These are phyloP conservation scores for Nestor notabilis DNA, from an alignment of 2,113 vertebrate genomes.

Conservation along the genomic window DNA sequence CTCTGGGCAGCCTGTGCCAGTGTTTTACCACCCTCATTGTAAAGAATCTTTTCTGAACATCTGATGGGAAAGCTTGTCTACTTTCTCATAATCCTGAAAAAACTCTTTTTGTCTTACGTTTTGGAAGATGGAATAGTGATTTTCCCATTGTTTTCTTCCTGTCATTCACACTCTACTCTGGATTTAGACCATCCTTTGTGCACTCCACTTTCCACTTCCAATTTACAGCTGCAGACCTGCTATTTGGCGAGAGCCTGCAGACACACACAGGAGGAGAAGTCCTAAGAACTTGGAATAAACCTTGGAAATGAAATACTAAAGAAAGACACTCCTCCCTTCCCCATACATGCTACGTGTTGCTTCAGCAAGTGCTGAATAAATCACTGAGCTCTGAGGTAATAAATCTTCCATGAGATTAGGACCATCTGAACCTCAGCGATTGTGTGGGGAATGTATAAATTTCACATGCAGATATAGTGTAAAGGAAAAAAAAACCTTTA, in stretches of 20 bases:
- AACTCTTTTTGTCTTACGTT: background rate
- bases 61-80: background rate
- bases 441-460: slow-evolving; percentile 59
- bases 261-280: background rate
- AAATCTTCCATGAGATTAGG: slow-evolving; percentile 58
- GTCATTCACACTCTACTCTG: background rate
- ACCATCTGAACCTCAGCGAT: slow-evolving; percentile 34
- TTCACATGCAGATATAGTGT: slow-evolving; percentile 37
- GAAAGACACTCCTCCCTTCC: background rate
- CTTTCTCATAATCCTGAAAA: background rate
- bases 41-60: background rate
- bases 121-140: background rate
- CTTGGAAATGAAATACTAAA: slow-evolving; percentile 18
- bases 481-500: slow-evolving; percentile 9
- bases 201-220: background rate
- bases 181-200: background rate
- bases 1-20: background rate
- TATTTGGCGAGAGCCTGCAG: background rate
- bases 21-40: background rate
- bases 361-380: slow-evolving; percentile 42
- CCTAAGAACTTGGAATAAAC: slow-evolving; percentile 2
- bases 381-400: slow-evolving; percentile 20
- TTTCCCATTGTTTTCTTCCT: background rate
- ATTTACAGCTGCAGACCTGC: background rate
- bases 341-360: slow-evolving; percentile 15